phyloP scores from a whole-genome alignment of 2,797 vertebrate species.

The Leptatherina wallacei region DNA sequence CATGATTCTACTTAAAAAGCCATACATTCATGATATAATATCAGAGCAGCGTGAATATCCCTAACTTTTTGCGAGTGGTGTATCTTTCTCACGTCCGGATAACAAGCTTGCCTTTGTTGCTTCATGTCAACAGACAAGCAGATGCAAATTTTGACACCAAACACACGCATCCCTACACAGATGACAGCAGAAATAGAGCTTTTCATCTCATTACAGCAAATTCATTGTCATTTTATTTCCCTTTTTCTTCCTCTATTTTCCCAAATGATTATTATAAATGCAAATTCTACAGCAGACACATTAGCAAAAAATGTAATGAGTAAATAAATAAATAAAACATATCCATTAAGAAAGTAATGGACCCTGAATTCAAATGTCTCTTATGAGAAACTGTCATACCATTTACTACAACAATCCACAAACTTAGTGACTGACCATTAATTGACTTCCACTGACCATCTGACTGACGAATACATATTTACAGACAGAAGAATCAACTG shows the following conservation, averaged over 20 bases:
- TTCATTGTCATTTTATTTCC: neutral
- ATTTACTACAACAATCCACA: neutral
- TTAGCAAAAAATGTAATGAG: neutral
- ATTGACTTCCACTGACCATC: neutral
- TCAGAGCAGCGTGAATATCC: too few species aligned
- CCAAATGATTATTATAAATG: neutral
- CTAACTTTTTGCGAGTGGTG: too few species aligned
- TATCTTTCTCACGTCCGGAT: neutral
- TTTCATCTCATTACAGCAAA: neutral
- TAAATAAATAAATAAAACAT: neutral
- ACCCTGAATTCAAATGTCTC: neutral
- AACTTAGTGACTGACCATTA: neutral
- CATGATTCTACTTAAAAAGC: too few species aligned
- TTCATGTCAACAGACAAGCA: conserved; percentile 25
- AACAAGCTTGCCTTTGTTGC: conserved; percentile 20
- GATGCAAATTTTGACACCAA: conserved; percentile 39
- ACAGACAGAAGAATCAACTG: neutral
- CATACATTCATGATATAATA: too few species aligned
- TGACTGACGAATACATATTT: neutral
- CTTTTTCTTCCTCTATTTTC: neutral
- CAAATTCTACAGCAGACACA: neutral
- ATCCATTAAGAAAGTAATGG: neutral
- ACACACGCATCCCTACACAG: conserved; percentile 9
- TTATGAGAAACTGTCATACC: neutral
- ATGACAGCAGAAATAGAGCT: neutral